Conservation (phyloP, 2,797 vertebrate species). For the Ibycter americanus region DNA sequence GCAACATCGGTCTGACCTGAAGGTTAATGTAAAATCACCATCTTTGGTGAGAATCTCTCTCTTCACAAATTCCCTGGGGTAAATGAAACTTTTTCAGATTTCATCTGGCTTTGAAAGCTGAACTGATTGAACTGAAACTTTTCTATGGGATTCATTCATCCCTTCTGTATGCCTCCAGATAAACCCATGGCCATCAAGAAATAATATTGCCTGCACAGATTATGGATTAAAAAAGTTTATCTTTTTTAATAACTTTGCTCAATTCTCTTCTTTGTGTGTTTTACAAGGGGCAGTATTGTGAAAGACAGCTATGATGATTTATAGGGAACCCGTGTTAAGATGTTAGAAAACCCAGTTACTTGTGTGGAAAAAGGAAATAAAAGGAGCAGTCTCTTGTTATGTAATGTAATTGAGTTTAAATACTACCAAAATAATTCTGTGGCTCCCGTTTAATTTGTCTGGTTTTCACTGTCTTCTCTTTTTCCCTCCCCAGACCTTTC, state of each 20-base stretch:
- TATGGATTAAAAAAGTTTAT: background rate
- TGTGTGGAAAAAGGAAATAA: background rate
- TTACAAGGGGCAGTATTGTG: background rate
- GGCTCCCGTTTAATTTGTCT: background rate
- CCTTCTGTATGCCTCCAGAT: background rate
- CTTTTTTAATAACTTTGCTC: background rate
- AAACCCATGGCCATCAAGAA: background rate
- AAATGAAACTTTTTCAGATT: constrained; percentile 18
- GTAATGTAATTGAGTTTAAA: background rate
- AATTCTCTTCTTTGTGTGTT: background rate
- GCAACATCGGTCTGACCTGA: constrained; percentile 20
- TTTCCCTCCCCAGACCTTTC: background rate
- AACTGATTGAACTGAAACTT: background rate
- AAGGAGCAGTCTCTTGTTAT: background rate
- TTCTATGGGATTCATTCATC: constrained; percentile 14
- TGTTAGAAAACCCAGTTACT: background rate
- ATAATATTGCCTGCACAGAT: background rate
- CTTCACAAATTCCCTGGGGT: constrained; percentile 24
- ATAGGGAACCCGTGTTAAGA: background rate
- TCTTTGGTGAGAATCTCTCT: constrained; percentile 43
- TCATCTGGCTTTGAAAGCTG: constrained; percentile 27
- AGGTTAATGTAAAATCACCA: constrained; percentile 7
- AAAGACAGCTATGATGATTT: background rate
- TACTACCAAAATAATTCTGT: background rate
- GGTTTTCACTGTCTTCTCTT: background rate